A percentile compares a stretch with the other conserved stretches of the same genome.
These are phyloP conservation scores for Scaptomyza hsui DNA, from an alignment of 1,140 invertebrate genomes.

Conservation along the genomic window DNA sequence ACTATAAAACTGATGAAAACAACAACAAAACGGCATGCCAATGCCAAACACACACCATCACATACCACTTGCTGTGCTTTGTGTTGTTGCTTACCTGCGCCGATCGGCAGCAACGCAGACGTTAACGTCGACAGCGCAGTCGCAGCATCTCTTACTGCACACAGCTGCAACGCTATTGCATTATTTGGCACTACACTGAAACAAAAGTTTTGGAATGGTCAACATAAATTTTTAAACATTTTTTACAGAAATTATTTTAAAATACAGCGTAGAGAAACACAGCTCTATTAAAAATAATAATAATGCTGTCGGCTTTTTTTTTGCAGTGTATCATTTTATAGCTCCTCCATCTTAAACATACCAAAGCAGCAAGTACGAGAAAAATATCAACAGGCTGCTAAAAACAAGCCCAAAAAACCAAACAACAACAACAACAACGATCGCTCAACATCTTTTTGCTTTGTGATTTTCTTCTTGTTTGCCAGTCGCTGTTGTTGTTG, in stretches of 20 bases:
- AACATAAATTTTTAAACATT: too few species aligned
- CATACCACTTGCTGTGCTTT: slow-evolving; percentile 34
- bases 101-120: slow-evolving; percentile 10
- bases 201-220: slow-evolving; percentile 22
- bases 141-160: slow-evolving; percentile 57
- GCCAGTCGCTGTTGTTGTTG: slow-evolving; percentile 6
- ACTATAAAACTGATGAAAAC: slow-evolving; percentile 46
- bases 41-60: slow-evolving; percentile 40
- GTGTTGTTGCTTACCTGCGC: slow-evolving; percentile 51
- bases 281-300: too few species aligned
- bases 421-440: slow-evolving; percentile 16
- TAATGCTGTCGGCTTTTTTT: too few species aligned
- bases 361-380: slow-evolving; percentile 44
- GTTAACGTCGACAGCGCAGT: slow-evolving; percentile 38
- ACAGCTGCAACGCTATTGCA: slow-evolving; percentile 41
- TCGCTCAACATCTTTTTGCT: slow-evolving; percentile 22
- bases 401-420: slow-evolving; percentile 25
- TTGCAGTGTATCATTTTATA: slow-evolving; percentile 21
- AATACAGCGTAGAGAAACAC: too few species aligned
- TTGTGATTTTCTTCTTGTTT: slow-evolving; percentile 44
- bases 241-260: too few species aligned
- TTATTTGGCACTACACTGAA: slow-evolving; percentile 44
- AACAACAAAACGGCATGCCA: slow-evolving; percentile 60
- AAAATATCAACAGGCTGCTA: slow-evolving; percentile 64
- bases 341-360: slow-evolving; percentile 20